Evolutionary conservation across 1,140 invertebrate species (phyloP), one percentile per base, ranked within the genome.

Genomic region (Pteromalus puparum): DNA sequence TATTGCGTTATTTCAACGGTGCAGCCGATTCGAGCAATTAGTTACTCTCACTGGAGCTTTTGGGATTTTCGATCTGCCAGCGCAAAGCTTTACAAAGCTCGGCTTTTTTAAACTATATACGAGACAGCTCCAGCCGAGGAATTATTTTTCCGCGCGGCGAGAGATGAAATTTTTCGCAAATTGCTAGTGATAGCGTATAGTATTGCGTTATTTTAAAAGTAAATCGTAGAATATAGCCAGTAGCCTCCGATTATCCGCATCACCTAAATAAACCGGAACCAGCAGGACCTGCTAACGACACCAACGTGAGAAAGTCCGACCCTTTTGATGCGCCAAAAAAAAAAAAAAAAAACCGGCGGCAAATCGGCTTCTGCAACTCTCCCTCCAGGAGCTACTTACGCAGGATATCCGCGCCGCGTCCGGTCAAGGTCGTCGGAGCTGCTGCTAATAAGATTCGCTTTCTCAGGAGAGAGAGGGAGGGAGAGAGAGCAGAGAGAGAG

Each of bases 261-360:
- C 12, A 48, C 2, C 46, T 1, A 67, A 34, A 65, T 67, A 79
- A 7, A 12, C 38, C 18, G 4, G 3, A 84, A 84, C 68, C 76
- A 26, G 65, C 70, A 34, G 24, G 67, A 83, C 75, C 18, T 24
- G 73, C 48, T 77, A n/a, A n/a, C 21, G 34, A n/a, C 10, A 9
- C 3, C 46, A 83, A 77, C 81, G 74, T 83, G 75, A 83, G 82
- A 83, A 78, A 83, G 15, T 83, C 7, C 21, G 34, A 34, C 18
- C 18, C 3, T 42, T n/a, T 26, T 26, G 53, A 67, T 34, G 61
- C 21, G 18, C 34, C 12, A 24, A 67, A 24, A 67, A n/a, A 72
- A 26, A 13, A 0, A 78, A 2, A 21, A n/a, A n/a, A n/a, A n/a
- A n/a, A n/a, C n/a, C n/a, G n/a, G n/a, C 53, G 53, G 53, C 53